Conservation (phyloP, 2,888 invertebrate species). For the Drosophila hamatofila region DNA sequence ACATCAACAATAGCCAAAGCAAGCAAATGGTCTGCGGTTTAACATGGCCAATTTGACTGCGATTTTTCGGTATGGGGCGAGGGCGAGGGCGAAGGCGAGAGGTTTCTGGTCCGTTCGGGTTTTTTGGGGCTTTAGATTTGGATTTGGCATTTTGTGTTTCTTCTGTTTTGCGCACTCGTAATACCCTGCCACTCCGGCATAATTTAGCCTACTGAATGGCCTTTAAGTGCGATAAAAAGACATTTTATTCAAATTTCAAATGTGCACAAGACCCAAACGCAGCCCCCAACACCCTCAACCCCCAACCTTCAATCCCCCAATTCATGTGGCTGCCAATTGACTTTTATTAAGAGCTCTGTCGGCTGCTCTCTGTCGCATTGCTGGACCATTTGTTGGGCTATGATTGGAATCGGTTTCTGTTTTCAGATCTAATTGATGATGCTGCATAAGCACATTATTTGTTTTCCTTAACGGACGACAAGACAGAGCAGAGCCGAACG, state of each 20-base stretch:
- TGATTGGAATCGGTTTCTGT: slow-evolving; percentile 65
- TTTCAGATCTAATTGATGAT: slow-evolving; percentile 57
- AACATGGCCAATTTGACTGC: slow-evolving; percentile 77
- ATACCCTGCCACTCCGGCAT: slow-evolving; percentile 60
- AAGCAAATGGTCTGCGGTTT: slow-evolving; percentile 70
- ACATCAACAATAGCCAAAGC: slow-evolving; percentile 48
- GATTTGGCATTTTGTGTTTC: slow-evolving; percentile 37
- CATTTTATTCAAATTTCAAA: slow-evolving; percentile 76
- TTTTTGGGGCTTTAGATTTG: slow-evolving; percentile 18
- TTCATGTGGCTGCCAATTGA: slow-evolving; percentile 60
- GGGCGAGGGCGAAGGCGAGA: no score
- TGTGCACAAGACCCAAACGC: slow-evolving; percentile 32
- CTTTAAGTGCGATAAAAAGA: slow-evolving; percentile 77
- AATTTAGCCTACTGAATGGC: slow-evolving; percentile 76
- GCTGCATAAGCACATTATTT: slow-evolving; percentile 51
- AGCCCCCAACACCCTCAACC: not conserved
- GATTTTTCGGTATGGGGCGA: slow-evolving; percentile 55
- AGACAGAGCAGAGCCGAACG: not conserved
- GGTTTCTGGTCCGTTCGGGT: slow-evolving; percentile 8
- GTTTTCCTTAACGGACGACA: slow-evolving; percentile 16
- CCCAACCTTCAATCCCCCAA: not conserved
- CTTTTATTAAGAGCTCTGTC: slow-evolving; percentile 67
- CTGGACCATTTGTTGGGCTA: slow-evolving; percentile 66
- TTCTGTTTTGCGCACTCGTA: slow-evolving; percentile 45
- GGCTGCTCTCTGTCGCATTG: slow-evolving; percentile 41